A percentile compares a stretch with the other conserved stretches of the same genome.
Conservation (phyloP, 2,888 invertebrate genomes). For the Phyllotreta striolata region DNA sequence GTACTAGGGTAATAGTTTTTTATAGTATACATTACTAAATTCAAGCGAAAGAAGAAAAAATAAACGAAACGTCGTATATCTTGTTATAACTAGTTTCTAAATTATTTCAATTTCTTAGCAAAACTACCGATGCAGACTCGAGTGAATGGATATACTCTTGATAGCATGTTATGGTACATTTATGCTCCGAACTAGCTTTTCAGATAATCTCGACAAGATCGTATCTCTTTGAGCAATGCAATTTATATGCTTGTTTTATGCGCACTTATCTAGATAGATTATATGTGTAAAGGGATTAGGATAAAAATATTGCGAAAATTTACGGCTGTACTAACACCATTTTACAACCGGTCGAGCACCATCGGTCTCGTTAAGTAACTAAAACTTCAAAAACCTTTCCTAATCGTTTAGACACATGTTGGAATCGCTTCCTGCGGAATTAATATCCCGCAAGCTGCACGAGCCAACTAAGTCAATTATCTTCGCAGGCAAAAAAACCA, state of each 20-base stretch:
- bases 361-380: too few species aligned
- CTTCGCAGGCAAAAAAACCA: conserved; percentile 13
- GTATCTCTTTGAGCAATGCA: conserved; percentile 36
- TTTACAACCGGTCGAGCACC: too few species aligned
- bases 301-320: not conserved
- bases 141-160: conserved; percentile 22
- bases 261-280: conserved; percentile 15
- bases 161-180: conserved; percentile 35
- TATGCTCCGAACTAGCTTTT: conserved; percentile 31
- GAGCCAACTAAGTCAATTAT: conserved; percentile 7
- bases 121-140: conserved; percentile 11
- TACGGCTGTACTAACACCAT: not conserved
- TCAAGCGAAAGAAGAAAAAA: not conserved
- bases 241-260: conserved; percentile 34
- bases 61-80: not conserved
- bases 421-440: too few species aligned
- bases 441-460: conserved; percentile 1
- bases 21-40: not conserved
- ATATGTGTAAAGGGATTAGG: conserved; percentile 1
- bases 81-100: conserved; percentile 10
- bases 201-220: conserved; percentile 37
- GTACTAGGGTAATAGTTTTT: not conserved
- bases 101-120: conserved; percentile 30
- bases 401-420: too few species aligned
- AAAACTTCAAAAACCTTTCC: too few species aligned